Evolutionary conservation across 2,113 vertebrate species (phyloP), one percentile per base, ranked within the genome.

Genomic region (Oncorhynchus mykiss): DNA sequence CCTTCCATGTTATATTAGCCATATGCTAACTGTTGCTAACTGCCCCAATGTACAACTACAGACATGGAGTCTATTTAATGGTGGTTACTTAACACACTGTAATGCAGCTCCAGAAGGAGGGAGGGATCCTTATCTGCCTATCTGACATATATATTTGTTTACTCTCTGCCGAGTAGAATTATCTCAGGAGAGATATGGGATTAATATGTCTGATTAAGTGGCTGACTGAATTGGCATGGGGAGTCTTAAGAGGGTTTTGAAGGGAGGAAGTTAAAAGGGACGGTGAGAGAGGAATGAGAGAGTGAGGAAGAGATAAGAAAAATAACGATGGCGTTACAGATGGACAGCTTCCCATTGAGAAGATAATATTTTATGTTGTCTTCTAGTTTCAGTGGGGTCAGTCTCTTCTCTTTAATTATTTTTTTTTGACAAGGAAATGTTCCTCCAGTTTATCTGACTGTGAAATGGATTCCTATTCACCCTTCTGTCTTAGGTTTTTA

Each of bases 201-300:
- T 90, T 89, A 88, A 89, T 90, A 86, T 82, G 79, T 86, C 84
- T 91, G 85, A 92, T 91, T 90, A 92, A 87, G 80, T 84, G 86
- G 67, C 83, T 80, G 85, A 86, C 75, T 85, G 81, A 88, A 90
- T 91, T 89, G 90, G 86, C 87, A 84, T 87, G 86, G 72, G 65
- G 78, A 84, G 85, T 87, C 88, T 84, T 82, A 84, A 72, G 85
- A 86, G 87, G 86, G 80, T 86, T 86, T 60, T 79, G 51, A 71
- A 77, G 48, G 39, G 51, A 12, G 51, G 39, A 45, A 45, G 39
- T 34, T 34, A 34, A 34, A 34, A 34, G 34, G 6, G 39, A 45
- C 8, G 39, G 39, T 45, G 39, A 45, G 39, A 45, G 8, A 45
- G 39, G 39, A 39, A 39, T 8, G 34, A 39, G 7, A 5, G 34